Evolutionary conservation across 2,888 invertebrate genomes (phyloP).

Genomic region (Marasmarcha lunaedactyla): DNA sequence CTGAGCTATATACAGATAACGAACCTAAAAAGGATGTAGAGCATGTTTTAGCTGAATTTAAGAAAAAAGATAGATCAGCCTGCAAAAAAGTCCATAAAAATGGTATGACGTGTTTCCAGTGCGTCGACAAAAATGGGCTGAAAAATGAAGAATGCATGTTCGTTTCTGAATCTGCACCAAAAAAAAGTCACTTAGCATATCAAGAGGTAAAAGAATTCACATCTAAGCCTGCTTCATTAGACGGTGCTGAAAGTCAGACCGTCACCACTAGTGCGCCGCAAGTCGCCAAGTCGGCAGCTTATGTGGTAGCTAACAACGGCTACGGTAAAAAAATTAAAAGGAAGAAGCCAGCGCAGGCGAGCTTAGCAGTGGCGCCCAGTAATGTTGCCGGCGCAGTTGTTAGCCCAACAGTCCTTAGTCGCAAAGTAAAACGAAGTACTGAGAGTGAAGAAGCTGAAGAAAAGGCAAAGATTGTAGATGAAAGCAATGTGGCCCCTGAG

Average conservation of each 20-base stretch:
- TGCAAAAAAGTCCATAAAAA: conserved; percentile 80
- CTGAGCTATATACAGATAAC: conserved; percentile 62
- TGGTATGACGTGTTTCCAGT: conserved; percentile 83
- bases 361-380: conserved; percentile 27
- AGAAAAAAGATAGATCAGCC: conserved; percentile 76
- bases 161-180: conserved; percentile 76
- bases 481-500: conserved; percentile 52
- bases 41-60: conserved; percentile 78
- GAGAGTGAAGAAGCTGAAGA: conserved; percentile 37
- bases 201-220: conserved; percentile 75
- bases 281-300: conserved; percentile 43
- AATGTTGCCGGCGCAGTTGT: conserved; percentile 26
- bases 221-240: conserved; percentile 49
- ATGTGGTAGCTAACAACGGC: conserved; percentile 41
- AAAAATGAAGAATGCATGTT: conserved; percentile 86
- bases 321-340: conserved; percentile 53
- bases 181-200: conserved; percentile 74
- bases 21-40: conserved; percentile 76
- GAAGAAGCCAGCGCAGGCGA: conserved; percentile 40
- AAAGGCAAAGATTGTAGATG: conserved; percentile 37
- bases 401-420: conserved; percentile 15
- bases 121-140: conserved; percentile 75
- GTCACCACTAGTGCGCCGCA: conserved; percentile 46
- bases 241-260: conserved; percentile 48
- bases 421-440: conserved; percentile 45